These are phyloP conservation scores for Lagopus leucura DNA, from an alignment of 2,113 vertebrate genomes.

Conservation along the genomic window DNA sequence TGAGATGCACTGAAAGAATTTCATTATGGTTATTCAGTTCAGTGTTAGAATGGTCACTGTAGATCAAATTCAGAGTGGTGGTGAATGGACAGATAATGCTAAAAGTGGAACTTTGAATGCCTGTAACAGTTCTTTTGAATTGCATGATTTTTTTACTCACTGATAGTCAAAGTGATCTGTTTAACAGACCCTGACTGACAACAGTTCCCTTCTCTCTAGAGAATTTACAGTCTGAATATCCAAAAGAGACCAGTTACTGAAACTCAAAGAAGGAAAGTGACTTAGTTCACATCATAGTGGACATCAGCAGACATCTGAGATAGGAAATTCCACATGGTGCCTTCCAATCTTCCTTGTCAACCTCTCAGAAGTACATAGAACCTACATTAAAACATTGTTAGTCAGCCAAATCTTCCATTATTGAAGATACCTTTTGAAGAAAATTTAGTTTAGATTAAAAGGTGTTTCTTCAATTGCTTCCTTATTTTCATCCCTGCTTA, in stretches of 20 bases:
- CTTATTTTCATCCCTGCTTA: conserved; percentile 10
- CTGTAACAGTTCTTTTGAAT: neutral
- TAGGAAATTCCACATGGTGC: neutral
- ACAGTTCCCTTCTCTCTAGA: neutral
- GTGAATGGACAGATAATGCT: neutral
- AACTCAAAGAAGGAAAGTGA: neutral
- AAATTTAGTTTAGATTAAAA: neutral
- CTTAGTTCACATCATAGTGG: neutral
- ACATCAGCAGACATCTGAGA: neutral
- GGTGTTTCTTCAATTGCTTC: conserved; percentile 1
- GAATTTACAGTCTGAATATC: neutral
- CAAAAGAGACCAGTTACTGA: neutral
- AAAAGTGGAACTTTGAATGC: neutral
- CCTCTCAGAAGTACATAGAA: neutral
- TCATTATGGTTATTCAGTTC: neutral
- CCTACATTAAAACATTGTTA: neutral
- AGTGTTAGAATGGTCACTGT: neutral
- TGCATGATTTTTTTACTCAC: neutral
- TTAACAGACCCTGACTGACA: neutral
- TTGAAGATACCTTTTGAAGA: neutral
- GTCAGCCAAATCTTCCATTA: neutral
- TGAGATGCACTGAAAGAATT: neutral
- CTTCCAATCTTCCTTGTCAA: neutral
- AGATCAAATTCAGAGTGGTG: neutral
- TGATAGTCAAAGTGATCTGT: neutral